phyloP scores from a whole-genome alignment of 1,140 invertebrate genomes.

The Trichogramma pretiosum region DNA sequence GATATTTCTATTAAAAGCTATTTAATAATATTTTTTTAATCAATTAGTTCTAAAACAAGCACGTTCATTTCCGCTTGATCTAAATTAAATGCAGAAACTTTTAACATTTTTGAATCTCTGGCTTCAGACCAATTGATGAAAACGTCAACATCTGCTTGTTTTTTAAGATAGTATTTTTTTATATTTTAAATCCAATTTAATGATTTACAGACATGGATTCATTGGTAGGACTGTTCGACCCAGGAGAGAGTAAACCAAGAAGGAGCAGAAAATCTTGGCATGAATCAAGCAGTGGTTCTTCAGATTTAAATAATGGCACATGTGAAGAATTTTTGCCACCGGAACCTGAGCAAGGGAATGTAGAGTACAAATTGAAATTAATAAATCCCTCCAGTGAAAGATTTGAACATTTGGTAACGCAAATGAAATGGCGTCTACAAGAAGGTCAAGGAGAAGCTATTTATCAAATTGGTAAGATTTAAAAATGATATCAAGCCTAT shows the following conservation, averaged over 20 bases:
- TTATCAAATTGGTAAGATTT: conserved; percentile 72
- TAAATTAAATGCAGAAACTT: too few species aligned
- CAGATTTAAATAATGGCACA: conserved; percentile 31
- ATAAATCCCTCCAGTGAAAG: conserved; percentile 73
- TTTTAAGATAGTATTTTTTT: too few species aligned
- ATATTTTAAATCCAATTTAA: too few species aligned
- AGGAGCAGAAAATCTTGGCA: conserved; percentile 34
- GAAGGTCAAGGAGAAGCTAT: conserved; percentile 90
- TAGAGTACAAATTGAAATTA: conserved; percentile 88
- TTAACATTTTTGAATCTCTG: too few species aligned
- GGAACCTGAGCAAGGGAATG: conserved; percentile 81
- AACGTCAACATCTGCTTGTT: too few species aligned
- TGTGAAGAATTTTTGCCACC: conserved; percentile 63
- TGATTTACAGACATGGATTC: conserved; percentile 57
- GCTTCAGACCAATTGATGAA: too few species aligned
- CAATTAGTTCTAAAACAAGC: too few species aligned
- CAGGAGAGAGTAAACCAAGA: conserved; percentile 42
- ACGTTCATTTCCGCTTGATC: too few species aligned
- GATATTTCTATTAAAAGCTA: too few species aligned
- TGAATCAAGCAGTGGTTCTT: conserved; percentile 34
- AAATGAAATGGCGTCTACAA: conserved; percentile 82
- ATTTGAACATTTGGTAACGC: conserved; percentile 83
- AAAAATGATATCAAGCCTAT: conserved; percentile 5
- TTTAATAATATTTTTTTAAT: too few species aligned
- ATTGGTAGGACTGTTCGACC: conserved; percentile 70